phyloP scores from a whole-genome alignment of 2,797 vertebrate species.

The Nasua narica region DNA sequence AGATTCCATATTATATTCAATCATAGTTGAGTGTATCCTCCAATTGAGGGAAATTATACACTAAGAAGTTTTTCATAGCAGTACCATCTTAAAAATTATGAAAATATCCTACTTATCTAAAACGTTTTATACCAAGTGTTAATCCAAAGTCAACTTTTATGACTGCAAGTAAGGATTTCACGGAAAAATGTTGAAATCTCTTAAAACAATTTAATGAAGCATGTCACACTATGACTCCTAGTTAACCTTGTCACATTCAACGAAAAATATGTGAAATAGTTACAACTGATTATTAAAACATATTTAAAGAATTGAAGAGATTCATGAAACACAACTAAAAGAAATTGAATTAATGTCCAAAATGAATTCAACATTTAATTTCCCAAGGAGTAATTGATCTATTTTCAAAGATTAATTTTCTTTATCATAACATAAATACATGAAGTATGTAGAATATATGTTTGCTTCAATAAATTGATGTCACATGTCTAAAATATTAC shows the following conservation, averaged over 20 bases:
- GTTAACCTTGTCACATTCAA: slow-evolving; percentile 29
- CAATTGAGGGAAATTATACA: background rate
- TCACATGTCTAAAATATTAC: background rate
- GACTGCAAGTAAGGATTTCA: background rate
- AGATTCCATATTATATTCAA: background rate
- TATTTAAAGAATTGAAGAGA: slow-evolving; percentile 32
- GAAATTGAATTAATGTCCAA: slow-evolving; percentile 34
- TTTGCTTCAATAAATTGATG: slow-evolving; percentile 1
- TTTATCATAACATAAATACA: background rate
- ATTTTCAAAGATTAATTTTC: slow-evolving; percentile 23
- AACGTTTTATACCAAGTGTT: background rate
- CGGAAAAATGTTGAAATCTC: slow-evolving; percentile 29
- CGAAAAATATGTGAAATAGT: slow-evolving; percentile 1
- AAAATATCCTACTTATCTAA: background rate
- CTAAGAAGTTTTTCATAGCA: background rate
- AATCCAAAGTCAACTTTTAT: background rate
- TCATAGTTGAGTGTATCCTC: background rate
- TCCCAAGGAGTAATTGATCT: background rate
- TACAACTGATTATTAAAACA: slow-evolving; percentile 9
- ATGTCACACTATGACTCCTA: background rate
- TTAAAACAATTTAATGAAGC: slow-evolving; percentile 16
- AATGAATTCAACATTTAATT: slow-evolving; percentile 21
- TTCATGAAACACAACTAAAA: slow-evolving; percentile 36
- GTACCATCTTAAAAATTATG: background rate
- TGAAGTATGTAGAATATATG: background rate